Evolutionary conservation across 2,797 vertebrate genomes (phyloP).

Genomic region (Microtus agrestis): DNA sequence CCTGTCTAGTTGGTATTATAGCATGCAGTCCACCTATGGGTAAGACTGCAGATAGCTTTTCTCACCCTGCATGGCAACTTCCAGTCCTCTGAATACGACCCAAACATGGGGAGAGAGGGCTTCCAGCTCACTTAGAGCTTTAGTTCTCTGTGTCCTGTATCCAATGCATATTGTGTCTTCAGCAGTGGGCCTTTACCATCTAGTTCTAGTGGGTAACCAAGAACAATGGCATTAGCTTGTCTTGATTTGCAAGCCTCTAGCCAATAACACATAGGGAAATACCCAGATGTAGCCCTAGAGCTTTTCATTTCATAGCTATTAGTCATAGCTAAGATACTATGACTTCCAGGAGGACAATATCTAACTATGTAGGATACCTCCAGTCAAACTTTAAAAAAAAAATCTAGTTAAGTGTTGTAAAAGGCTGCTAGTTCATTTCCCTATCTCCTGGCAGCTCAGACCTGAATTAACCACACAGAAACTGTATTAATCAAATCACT

Average conservation of each 20-base stretch:
- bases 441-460: too few species aligned
- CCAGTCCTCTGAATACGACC: neutral
- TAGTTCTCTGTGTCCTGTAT: neutral
- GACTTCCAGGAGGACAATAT: neutral
- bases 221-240: neutral
- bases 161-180: too few species aligned
- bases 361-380: neutral
- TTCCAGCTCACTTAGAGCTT: neutral
- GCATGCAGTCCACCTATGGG: rapidly evolving
- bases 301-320: too few species aligned
- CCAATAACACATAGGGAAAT: neutral
- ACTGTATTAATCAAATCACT: too few species aligned
- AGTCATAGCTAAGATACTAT: neutral
- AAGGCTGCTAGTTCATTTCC: too few species aligned
- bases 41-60: neutral
- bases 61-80: neutral
- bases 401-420: too few species aligned
- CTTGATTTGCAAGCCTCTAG: neutral
- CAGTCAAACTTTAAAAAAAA: neutral
- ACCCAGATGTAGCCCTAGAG: neutral
- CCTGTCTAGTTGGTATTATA: neutral
- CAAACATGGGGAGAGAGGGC: too few species aligned
- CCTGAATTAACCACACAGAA: too few species aligned
- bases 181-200: neutral
- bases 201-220: neutral